phyloP scores from a whole-genome alignment of 2,888 invertebrate genomes.

The Drosophila parthenogenetica region DNA sequence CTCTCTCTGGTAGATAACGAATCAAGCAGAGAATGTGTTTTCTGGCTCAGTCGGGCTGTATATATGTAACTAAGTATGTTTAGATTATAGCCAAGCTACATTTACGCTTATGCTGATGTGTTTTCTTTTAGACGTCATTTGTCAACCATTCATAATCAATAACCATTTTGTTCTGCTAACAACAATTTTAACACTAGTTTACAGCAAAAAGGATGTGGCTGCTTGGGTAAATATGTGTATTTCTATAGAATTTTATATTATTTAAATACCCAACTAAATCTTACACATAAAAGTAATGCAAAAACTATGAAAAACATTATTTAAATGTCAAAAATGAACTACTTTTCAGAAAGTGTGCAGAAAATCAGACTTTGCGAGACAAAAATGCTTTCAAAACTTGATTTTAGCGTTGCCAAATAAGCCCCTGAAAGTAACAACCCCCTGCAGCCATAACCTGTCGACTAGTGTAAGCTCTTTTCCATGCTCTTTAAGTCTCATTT shows the following conservation, averaged over 20 bases:
- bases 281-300: too few relatives aligned
- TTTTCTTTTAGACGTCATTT: constrained; percentile 31
- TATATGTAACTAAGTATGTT: constrained; percentile 61
- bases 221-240: not conserved
- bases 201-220: not conserved
- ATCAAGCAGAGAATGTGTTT: not conserved
- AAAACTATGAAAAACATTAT: too few relatives aligned
- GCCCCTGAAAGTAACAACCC: not conserved
- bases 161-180: not conserved
- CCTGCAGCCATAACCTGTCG: not conserved
- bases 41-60: constrained; percentile 36
- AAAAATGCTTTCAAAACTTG: too few relatives aligned
- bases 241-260: too few relatives aligned
- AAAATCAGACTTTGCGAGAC: too few relatives aligned
- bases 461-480: not conserved
- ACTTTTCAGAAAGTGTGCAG: too few relatives aligned
- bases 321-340: too few relatives aligned
- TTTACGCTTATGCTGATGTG: constrained; percentile 58
- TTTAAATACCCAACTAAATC: too few relatives aligned
- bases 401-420: too few relatives aligned
- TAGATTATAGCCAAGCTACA: constrained; percentile 63
- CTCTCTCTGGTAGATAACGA: not conserved
- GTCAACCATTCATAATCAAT: constrained; percentile 11
- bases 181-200: not conserved
- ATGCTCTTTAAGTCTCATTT: constrained; percentile 5